A percentile compares a stretch with the other conserved stretches of the same genome.
Evolutionary conservation across 2,797 vertebrate species (phyloP).

Genomic region (Psittacula derbiana): DNA sequence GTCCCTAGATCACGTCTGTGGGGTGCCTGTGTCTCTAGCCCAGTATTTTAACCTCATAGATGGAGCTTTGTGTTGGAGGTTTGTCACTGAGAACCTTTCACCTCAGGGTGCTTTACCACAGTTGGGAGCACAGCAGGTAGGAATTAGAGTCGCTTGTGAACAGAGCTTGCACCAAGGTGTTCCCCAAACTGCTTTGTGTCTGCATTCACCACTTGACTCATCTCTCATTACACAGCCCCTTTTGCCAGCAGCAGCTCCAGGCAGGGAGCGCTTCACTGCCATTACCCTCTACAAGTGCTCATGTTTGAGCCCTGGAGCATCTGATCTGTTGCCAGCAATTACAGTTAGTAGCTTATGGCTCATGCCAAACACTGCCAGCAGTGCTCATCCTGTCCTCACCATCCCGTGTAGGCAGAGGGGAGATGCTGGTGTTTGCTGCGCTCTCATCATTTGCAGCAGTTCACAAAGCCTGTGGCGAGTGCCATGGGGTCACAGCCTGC

Average conservation of each 20-base stretch:
- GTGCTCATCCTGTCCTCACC: neutral
- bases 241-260: neutral
- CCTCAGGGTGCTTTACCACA: neutral
- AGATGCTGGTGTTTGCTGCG: neutral
- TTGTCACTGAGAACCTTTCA: neutral
- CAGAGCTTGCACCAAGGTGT: neutral
- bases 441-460: neutral
- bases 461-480: rapidly evolving
- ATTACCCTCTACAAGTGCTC: neutral
- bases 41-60: neutral
- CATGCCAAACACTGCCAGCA: rapidly evolving
- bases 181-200: rapidly evolving
- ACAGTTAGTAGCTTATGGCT: neutral
- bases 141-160: rapidly evolving
- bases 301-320: neutral
- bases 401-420: rapidly evolving
- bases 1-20: neutral
- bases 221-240: rapidly evolving
- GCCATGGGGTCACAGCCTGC: neutral
- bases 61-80: neutral
- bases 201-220: neutral
- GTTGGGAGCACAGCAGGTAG: neutral
- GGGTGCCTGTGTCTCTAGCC: neutral
- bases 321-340: neutral
- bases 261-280: rapidly evolving